Conservation (phyloP, 2,113 vertebrate species). For the Siniperca chuatsi region DNA sequence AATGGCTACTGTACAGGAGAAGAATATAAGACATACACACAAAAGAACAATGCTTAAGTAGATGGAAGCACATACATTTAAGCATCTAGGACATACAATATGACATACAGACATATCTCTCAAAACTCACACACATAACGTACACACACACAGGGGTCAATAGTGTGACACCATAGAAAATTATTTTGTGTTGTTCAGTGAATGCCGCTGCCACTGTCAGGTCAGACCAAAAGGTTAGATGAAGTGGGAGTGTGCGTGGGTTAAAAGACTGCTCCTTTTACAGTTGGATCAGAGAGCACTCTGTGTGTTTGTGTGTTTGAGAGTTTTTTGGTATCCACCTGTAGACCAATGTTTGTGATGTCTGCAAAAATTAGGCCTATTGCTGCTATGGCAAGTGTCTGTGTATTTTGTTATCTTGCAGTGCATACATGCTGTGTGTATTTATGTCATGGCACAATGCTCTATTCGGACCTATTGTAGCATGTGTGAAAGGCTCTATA, state of each 20-base stretch:
- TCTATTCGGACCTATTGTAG: neutral
- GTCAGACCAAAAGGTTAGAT: conserved; percentile 50
- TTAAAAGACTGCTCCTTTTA: conserved; percentile 59
- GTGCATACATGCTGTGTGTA: neutral
- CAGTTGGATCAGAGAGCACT: conserved; percentile 47
- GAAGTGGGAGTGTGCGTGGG: conserved; percentile 64
- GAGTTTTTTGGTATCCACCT: conserved; percentile 7
- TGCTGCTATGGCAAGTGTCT: neutral
- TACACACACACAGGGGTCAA: conserved; percentile 1
- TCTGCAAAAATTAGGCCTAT: neutral
- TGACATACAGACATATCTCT: neutral
- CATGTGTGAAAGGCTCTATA: neutral
- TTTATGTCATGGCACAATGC: neutral
- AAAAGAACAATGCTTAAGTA: neutral
- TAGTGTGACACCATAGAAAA: conserved; percentile 7
- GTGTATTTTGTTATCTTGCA: neutral
- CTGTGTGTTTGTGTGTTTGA: neutral
- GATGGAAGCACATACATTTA: neutral
- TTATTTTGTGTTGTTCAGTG: conserved; percentile 40
- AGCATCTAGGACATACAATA: neutral
- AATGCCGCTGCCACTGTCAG: conserved; percentile 30
- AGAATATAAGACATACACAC: neutral
- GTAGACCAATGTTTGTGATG: conserved; percentile 4
- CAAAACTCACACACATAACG: neutral
- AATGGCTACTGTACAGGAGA: neutral